Base-by-base conservation (phyloP, 2,888 invertebrate genomes). In the Allophyes oxyacanthae region DNA sequence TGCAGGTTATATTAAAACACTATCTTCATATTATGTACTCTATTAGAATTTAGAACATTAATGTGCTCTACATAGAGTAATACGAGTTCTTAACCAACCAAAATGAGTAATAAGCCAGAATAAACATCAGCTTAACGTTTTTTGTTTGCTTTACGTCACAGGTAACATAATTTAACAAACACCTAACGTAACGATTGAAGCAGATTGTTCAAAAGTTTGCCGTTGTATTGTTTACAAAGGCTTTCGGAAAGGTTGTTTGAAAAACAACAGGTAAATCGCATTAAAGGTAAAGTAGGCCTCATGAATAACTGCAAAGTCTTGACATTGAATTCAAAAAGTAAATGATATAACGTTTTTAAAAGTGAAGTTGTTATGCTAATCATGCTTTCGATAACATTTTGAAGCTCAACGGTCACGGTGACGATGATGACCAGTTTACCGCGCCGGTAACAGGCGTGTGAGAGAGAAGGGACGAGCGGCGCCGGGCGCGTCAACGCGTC, bases 381-480 rank as follows among this genome's bases (percentile, higher is more conserved):
- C 44, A 57, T 57, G 45, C 41, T 57, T 64, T 45, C 63, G 78
- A 75, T 78, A 74, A 38, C 38, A 15, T 75, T 68, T 84, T 84
- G 80, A 88, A 87, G 71, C 66, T 77, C 83, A 87, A 87, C 87
- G 86, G 86, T 79, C 83, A 83, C 61, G 58, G 67, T 72, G 78
- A 79, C 73, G 72, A 73, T 79, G 86, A 84, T 89, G 90, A 87
- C 86, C 87, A 87, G 83, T 84, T 80, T 74, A 66, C 56, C 66
- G 62, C 64, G 76, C 72, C 74, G 78, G 78, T 74, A 72, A 57
- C 76, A 72, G 79, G 75, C 66, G 87, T 70, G 84, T 71, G 88
- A 89, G 86, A 66, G 85, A 82, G 90, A 87, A 77, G 77, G 84
- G 81, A 70, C 64, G 65, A 76, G 52, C 54, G 75, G 62, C 79